These are phyloP conservation scores for Zoroaster sp. DNA, from an alignment of 53 echinoderm and acorn worm genomes.

Conservation along the genomic window DNA sequence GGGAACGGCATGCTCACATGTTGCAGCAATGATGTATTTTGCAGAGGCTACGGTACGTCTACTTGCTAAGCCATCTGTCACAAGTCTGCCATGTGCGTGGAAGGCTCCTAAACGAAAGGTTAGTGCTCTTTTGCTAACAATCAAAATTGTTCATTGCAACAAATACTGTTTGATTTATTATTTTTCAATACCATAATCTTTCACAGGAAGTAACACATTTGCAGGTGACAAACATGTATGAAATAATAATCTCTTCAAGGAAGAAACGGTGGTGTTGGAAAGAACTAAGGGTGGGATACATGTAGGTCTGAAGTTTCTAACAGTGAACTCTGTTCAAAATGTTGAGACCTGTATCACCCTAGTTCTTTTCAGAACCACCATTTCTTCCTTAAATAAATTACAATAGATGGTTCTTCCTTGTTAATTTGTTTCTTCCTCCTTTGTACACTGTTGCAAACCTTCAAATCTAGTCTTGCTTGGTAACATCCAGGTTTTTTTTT, in stretches of 20 bases:
- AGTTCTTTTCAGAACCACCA: no score
- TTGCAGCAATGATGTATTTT: not conserved
- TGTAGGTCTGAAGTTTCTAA: no score
- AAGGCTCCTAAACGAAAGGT: not conserved
- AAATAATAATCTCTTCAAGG: not conserved
- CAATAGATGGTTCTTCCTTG: no score
- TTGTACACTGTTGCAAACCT: not conserved
- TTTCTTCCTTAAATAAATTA: no score
- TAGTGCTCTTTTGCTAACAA: not conserved
- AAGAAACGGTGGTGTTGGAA: not conserved
- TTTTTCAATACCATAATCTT: no score
- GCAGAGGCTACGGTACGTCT: not conserved
- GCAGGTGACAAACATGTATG: not conserved
- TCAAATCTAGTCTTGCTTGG: not conserved
- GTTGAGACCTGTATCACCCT: no score
- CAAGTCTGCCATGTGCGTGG: not conserved
- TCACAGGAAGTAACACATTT: not conserved
- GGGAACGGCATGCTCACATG: not conserved
- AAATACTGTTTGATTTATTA: not conserved
- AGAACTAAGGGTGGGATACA: not conserved
- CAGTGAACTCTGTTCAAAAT: no score
- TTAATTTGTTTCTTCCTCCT: not conserved
- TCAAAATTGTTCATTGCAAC: not conserved
- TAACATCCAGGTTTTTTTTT: no score
- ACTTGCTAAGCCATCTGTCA: not conserved